Evolutionary conservation across 1,140 invertebrate genomes (phyloP).

Genomic region (Cyclina sinensis): DNA sequence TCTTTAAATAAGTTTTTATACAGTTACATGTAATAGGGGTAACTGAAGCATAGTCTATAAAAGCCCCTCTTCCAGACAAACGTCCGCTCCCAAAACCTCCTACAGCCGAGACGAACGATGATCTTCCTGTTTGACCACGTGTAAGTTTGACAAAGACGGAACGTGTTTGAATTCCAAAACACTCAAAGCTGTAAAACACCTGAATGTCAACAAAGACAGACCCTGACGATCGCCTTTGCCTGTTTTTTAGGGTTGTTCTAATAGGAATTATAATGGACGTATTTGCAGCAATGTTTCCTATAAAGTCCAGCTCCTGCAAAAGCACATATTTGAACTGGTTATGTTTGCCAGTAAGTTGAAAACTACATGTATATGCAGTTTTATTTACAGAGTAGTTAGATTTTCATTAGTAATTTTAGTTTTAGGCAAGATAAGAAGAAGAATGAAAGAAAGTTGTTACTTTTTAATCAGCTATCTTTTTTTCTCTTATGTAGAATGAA

Average conservation of each 20-base stretch:
- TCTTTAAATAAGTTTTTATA: constrained; percentile 60
- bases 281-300: constrained; percentile 47
- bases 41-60: constrained; percentile 52
- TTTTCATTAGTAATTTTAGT: no score
- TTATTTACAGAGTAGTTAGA: no score
- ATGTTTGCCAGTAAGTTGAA: no score
- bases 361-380: no score
- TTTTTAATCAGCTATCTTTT: no score
- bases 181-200: constrained; percentile 54
- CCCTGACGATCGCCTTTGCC: constrained; percentile 46
- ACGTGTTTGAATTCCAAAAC: constrained; percentile 45
- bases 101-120: constrained; percentile 17
- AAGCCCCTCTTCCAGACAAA: constrained; percentile 34
- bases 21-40: constrained; percentile 68
- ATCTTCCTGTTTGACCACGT: constrained; percentile 28
- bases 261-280: constrained; percentile 58
- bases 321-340: no score
- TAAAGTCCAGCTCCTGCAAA: constrained; percentile 37
- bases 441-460: no score
- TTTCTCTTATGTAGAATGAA: no score
- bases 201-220: background rate
- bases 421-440: no score
- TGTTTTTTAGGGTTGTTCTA: constrained; percentile 37
- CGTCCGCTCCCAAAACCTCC: background rate
- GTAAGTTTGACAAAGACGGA: constrained; percentile 26